A percentile compares a stretch with the other conserved stretches of the same genome.
These are phyloP conservation scores for Calidris pugnax DNA, from an alignment of 2,113 vertebrate genomes.

Conservation along the genomic window DNA sequence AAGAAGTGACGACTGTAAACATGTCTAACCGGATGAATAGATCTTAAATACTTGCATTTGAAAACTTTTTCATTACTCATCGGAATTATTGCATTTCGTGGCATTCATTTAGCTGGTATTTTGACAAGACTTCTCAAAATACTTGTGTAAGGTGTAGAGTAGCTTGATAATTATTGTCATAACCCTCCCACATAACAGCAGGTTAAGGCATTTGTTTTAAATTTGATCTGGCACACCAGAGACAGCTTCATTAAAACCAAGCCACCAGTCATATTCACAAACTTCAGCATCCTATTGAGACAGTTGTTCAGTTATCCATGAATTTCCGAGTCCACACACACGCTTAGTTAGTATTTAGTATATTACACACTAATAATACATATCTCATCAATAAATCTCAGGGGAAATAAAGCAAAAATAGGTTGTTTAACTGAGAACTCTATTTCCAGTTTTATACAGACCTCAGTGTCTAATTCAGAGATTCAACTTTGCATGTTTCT, in stretches of 20 bases:
- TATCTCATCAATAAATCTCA: not conserved
- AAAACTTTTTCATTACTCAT: slow-evolving; percentile 2
- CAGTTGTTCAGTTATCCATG: not conserved
- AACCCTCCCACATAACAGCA: slow-evolving; percentile 24
- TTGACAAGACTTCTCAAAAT: slow-evolving; percentile 38
- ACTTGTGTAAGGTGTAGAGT: not conserved
- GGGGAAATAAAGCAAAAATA: not conserved
- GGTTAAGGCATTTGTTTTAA: slow-evolving; percentile 27
- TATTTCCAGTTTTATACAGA: not conserved
- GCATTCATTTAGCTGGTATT: slow-evolving; percentile 1
- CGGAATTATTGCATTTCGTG: not conserved
- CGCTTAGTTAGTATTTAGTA: not conserved
- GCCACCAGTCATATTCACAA: not conserved
- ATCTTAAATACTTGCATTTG: not conserved
- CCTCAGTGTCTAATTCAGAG: not conserved
- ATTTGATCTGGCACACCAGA: not conserved
- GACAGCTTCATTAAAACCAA: not conserved
- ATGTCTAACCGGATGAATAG: not conserved
- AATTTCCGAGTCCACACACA: not conserved
- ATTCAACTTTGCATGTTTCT: not conserved
- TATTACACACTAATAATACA: not conserved
- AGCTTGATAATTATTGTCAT: slow-evolving; percentile 26
- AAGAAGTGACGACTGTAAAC: not conserved
- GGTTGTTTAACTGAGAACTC: not conserved
- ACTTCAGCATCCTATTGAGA: not conserved